Conservation (phyloP, 2,113 vertebrate genomes). For the Cathartes aura region DNA sequence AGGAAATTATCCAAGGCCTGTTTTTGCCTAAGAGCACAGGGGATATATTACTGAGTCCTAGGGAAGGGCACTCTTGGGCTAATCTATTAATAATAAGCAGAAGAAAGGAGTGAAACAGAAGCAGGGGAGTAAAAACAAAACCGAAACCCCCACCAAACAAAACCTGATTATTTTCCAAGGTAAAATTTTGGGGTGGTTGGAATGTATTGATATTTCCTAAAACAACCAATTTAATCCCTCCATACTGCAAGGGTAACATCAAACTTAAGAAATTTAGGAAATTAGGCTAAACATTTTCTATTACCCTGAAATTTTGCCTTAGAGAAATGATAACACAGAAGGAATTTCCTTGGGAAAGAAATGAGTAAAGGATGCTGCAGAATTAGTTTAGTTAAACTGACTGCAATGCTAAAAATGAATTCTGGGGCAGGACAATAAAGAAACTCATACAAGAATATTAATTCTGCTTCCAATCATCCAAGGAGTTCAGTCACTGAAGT, state of each 20-base stretch:
- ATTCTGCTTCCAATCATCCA: conserved; percentile 2
- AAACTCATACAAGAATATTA: neutral
- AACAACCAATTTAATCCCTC: neutral
- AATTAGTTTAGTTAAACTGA: conserved; percentile 19
- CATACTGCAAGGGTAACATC: neutral
- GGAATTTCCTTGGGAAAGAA: neutral
- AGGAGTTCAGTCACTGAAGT: neutral
- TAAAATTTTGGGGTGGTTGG: neutral
- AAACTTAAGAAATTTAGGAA: neutral
- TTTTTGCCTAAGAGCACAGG: neutral
- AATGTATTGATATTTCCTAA: neutral
- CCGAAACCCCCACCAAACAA: neutral
- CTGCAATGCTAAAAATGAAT: conserved; percentile 11
- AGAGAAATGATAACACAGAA: conserved; percentile 1
- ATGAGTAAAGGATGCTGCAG: neutral
- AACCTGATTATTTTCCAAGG: neutral
- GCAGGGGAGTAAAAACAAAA: neutral
- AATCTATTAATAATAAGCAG: neutral
- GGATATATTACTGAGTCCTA: neutral
- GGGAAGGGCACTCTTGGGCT: neutral
- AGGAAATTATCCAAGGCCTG: neutral
- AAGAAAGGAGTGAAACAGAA: neutral
- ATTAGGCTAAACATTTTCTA: conserved; percentile 8
- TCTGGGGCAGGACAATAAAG: neutral
- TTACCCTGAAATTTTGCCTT: neutral